Evolutionary conservation across 92 coral and sea anemone genomes (phyloP).

Genomic region (Porites lobata): DNA sequence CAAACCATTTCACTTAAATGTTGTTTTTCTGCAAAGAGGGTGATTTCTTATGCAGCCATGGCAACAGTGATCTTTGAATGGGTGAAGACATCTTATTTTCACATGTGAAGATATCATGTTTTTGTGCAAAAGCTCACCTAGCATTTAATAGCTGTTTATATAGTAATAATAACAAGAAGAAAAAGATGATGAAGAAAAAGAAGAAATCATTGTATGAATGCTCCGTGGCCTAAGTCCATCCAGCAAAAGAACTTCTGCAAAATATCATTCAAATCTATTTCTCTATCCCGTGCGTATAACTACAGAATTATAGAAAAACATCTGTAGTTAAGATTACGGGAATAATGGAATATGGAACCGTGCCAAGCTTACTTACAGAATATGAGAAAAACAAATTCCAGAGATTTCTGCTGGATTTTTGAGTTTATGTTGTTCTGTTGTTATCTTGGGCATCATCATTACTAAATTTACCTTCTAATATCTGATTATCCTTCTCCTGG

Average conservation of each 20-base stretch:
- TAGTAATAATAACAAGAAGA: too few species aligned
- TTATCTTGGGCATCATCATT: background rate
- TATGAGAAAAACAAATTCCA: background rate
- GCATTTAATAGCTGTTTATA: too few species aligned
- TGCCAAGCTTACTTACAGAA: background rate
- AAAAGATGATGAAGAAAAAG: too few species aligned
- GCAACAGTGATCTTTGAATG: too few species aligned
- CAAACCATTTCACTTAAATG: too few species aligned
- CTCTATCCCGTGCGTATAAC: constrained; percentile 40
- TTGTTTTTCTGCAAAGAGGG: too few species aligned
- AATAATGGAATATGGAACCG: background rate
- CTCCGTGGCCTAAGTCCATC: background rate
- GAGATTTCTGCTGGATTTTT: too few species aligned
- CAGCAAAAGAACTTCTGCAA: constrained; percentile 14
- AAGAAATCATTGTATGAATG: constrained; percentile 3
- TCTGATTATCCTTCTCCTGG: constrained; percentile 81
- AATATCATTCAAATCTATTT: background rate
- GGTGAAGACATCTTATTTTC: too few species aligned
- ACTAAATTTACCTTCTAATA: constrained; percentile 75
- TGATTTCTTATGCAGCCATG: too few species aligned
- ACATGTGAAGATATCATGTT: too few species aligned
- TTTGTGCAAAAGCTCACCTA: too few species aligned
- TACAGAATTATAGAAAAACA: constrained; percentile 19
- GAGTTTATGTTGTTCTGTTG: too few species aligned
- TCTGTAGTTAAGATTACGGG: constrained; percentile 46